Conservation (phyloP, 2,797 vertebrate genomes). For the Rhodeus uyekii region DNA sequence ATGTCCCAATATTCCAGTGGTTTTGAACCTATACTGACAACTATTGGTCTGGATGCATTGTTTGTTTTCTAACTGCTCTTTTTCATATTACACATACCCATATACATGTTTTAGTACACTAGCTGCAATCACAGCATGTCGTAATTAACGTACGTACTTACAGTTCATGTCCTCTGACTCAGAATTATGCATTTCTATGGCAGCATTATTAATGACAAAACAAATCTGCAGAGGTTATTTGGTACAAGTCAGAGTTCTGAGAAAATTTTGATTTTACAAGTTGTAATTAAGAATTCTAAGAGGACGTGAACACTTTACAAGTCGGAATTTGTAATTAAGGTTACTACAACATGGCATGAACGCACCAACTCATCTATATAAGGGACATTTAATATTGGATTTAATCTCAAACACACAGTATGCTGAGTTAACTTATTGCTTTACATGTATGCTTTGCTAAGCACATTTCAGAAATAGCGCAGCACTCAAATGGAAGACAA, state of each 20-base stretch:
- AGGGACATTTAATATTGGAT: too few relatives aligned
- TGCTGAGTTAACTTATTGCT: too few relatives aligned
- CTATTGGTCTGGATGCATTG: neutral
- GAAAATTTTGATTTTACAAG: neutral
- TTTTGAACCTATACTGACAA: constrained; percentile 1
- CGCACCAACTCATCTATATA: too few relatives aligned
- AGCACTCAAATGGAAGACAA: neutral
- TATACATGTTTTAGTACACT: neutral
- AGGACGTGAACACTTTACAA: too few relatives aligned
- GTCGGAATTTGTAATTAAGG: neutral
- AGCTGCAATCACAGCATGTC: neutral
- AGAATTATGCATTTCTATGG: neutral
- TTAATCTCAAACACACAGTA: neutral
- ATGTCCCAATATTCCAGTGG: neutral
- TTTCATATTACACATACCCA: neutral
- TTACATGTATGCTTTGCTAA: neutral
- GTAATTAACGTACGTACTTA: too few relatives aligned
- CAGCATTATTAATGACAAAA: neutral
- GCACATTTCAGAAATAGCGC: too few relatives aligned
- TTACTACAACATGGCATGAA: too few relatives aligned
- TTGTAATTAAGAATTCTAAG: too few relatives aligned
- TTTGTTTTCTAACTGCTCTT: neutral
- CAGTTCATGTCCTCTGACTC: too few relatives aligned
- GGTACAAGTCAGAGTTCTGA: too few relatives aligned
- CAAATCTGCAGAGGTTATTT: neutral